Base-by-base conservation (phyloP, 2,113 vertebrate species). In the Seriola rivoliana region DNA sequence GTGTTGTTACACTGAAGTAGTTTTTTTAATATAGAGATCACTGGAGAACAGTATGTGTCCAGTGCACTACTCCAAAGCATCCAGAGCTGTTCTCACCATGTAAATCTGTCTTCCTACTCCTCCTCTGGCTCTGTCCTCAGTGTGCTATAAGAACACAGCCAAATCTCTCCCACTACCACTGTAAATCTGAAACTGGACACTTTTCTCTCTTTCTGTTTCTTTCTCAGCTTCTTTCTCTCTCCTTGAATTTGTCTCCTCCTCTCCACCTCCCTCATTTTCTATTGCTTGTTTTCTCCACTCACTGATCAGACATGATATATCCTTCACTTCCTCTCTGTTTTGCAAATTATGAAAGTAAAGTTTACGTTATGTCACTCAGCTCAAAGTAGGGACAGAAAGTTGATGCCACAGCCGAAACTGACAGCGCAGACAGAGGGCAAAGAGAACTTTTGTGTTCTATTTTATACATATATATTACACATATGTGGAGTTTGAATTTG, bases 141-240 rank as follows among this genome's bases (percentile, higher is more conserved):
- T 86, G 89, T 75, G 71, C 85, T 84, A 72, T 78, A 84, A 88
- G 92, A 82, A 81, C 78, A 70, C 69, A 12, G 86, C 88, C 92
- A 91, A 89, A 84, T 85, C 82, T 88, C 81, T 85, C 89, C 85
- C 87, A 89, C 84, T 76, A 77, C 90, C 69, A 71, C 87, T 54
- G 89, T 94, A 95, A 94, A 95, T 95, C 91, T 92, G 89, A 93
- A 91, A 91, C 81, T 32, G 81, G 87, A 92, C 84, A 89, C 85
- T 71, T 66, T 76, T 81, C 71, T 81, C 75, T 82, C 32, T 5
- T 66, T 83, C 67, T 55, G 9, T 42, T 64, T 71, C 82, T 78
- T 80, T 85, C 70, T 44, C 81, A 78, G n/a, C 50, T 64, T 67
- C 54, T 54, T 50, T 54, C 64, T 84, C 62, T 82, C 29, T 42